Evolutionary conservation across 1,140 invertebrate genomes (phyloP).

Genomic region (Chionoecetes opilio): DNA sequence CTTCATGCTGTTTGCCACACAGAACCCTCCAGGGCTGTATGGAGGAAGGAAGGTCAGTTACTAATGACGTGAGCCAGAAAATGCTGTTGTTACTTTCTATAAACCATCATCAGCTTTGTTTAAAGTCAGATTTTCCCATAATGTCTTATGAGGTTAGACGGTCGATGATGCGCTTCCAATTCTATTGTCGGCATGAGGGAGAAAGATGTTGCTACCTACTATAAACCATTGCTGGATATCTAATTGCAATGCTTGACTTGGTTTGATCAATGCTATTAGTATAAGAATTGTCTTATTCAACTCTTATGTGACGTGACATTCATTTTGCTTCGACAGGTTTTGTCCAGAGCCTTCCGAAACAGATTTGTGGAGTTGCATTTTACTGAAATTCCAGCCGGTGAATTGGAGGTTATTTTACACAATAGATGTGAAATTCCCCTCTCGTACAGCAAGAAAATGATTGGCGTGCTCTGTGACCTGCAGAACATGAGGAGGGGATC

Average conservation of each 20-base stretch:
- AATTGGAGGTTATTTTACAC: slow-evolving; percentile 96
- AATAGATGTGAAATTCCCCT: slow-evolving; percentile 93
- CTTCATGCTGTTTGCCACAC: slow-evolving; percentile 99
- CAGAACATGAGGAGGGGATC: slow-evolving; percentile 93
- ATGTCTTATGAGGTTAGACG: too few relatives aligned
- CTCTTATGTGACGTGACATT: neutral
- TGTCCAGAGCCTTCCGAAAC: slow-evolving; percentile 98
- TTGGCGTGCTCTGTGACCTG: slow-evolving; percentile 95
- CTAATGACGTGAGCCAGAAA: neutral
- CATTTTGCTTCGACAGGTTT: slow-evolving; percentile 84
- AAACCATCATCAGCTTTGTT: too few relatives aligned
- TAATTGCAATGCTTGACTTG: too few relatives aligned
- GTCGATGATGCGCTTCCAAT: too few relatives aligned
- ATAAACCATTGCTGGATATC: too few relatives aligned
- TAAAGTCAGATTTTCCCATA: too few relatives aligned
- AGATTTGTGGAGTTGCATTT: slow-evolving; percentile 99
- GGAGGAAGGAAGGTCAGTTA: slow-evolving; percentile 94
- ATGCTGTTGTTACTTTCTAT: neutral
- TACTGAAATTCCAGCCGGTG: slow-evolving; percentile 94
- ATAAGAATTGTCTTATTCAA: slow-evolving; percentile 15
- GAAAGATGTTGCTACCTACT: too few relatives aligned
- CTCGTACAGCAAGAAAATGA: slow-evolving; percentile 95
- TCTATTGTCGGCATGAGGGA: too few relatives aligned
- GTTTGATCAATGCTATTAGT: too few relatives aligned
- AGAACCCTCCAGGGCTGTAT: slow-evolving; percentile 99